These are phyloP conservation scores for Chorisops tibialis DNA, from an alignment of 2,888 invertebrate genomes.

Conservation along the genomic window DNA sequence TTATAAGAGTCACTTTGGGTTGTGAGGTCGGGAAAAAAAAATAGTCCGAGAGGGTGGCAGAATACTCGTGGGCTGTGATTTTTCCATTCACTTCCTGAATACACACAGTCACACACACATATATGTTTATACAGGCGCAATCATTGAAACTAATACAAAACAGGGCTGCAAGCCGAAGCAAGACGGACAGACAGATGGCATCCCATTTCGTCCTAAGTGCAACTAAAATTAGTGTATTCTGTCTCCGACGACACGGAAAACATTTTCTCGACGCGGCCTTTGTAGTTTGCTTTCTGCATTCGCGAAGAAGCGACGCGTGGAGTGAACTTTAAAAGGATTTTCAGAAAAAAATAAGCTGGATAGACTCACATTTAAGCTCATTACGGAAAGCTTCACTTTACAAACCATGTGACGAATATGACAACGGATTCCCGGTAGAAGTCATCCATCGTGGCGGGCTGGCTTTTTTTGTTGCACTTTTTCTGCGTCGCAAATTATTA, in stretches of 20 bases:
- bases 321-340: conserved; percentile 11
- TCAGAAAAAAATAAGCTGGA: conserved; percentile 16
- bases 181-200: conserved; percentile 20
- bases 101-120: conserved; percentile 7
- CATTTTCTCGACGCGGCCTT: conserved; percentile 21
- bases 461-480: too few relatives aligned
- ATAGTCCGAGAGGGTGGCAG: neutral
- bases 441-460: neutral
- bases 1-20: conserved; percentile 14
- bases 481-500: conserved; percentile 1
- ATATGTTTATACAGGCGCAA: too few relatives aligned
- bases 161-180: conserved; percentile 3
- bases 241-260: conserved; percentile 21
- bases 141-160: too few relatives aligned
- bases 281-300: conserved; percentile 21
- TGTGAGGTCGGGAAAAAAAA: conserved; percentile 7
- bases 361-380: conserved; percentile 25
- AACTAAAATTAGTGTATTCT: conserved; percentile 17
- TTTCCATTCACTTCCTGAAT: conserved; percentile 20
- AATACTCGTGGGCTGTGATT: conserved; percentile 17
- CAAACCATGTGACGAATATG: conserved; percentile 8
- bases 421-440: neutral
- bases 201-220: conserved; percentile 16
- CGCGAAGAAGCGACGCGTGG: conserved; percentile 3
- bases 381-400: conserved; percentile 16